Percentiles rank a stretch among this genome's conserved stretches.
These are phyloP conservation scores for Heteronetta atricapilla DNA, from an alignment of 2,113 vertebrate genomes.

Conservation along the genomic window DNA sequence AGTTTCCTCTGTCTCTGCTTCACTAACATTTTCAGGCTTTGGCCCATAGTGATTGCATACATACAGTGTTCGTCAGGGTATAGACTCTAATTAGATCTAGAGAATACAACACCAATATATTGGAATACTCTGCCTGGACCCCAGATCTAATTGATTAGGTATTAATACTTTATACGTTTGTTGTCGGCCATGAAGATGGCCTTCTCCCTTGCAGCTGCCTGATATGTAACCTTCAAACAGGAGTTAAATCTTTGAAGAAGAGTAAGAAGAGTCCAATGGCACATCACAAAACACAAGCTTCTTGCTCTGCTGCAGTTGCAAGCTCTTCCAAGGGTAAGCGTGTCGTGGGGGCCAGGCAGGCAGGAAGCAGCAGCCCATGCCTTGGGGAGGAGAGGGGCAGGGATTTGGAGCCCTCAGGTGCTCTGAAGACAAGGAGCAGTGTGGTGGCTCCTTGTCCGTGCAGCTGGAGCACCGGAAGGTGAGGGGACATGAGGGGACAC, in stretches of 20 bases:
- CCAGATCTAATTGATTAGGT: background rate
- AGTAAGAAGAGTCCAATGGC: background rate
- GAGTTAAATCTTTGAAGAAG: background rate
- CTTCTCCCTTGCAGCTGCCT: background rate
- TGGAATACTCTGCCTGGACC: background rate
- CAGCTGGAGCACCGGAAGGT: fast-evolving
- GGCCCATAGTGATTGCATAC: background rate
- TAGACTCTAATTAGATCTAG: background rate
- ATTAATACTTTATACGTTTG: background rate
- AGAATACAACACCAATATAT: background rate
- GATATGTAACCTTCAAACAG: background rate
- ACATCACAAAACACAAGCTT: background rate
- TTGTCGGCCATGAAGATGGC: background rate
- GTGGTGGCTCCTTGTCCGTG: fast-evolving
- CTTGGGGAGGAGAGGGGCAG: background rate
- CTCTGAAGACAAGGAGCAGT: background rate
- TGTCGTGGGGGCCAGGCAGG: background rate
- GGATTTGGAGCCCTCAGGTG: background rate
- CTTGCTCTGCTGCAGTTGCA: background rate
- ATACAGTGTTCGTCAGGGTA: background rate
- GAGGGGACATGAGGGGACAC: background rate
- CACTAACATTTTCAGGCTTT: background rate
- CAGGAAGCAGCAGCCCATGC: background rate
- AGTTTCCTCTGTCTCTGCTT: background rate
- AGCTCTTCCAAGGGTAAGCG: background rate